Evolutionary conservation across 35 echinoderm and acorn worm genomes (phyloP).

Genomic region (Stichopus chloronotus): DNA sequence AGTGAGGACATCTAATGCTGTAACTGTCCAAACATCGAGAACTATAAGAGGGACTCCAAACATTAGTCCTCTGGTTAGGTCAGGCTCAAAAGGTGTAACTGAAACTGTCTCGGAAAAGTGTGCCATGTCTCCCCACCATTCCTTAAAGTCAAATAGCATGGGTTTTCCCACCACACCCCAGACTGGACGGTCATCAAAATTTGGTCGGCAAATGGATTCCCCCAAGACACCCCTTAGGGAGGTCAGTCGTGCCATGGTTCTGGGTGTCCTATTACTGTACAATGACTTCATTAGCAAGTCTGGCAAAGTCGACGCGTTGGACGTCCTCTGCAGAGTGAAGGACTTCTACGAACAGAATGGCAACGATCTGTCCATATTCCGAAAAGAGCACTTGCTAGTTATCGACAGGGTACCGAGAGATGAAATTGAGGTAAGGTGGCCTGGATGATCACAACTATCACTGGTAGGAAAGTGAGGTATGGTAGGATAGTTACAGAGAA

Average conservation of each 20-base stretch:
- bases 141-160: neutral
- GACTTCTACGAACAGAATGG: neutral
- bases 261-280: constrained; percentile 48
- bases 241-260: neutral
- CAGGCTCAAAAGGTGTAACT: no score
- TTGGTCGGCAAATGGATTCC: neutral
- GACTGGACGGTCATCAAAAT: no score
- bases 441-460: neutral
- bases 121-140: neutral
- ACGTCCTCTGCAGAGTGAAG: constrained; percentile 58
- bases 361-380: neutral
- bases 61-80: neutral
- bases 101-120: no score
- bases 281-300: constrained; percentile 60
- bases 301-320: constrained; percentile 70
- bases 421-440: constrained; percentile 63
- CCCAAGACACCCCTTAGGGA: neutral
- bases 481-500: neutral
- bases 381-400: constrained; percentile 29
- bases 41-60: neutral
- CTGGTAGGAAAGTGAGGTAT: neutral
- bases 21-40: neutral
- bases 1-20: neutral
- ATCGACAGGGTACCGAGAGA: constrained; percentile 58
- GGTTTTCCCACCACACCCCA: neutral